Evolutionary conservation across 2,797 vertebrate species (phyloP).

Genomic region (Poeciliopsis infans): DNA sequence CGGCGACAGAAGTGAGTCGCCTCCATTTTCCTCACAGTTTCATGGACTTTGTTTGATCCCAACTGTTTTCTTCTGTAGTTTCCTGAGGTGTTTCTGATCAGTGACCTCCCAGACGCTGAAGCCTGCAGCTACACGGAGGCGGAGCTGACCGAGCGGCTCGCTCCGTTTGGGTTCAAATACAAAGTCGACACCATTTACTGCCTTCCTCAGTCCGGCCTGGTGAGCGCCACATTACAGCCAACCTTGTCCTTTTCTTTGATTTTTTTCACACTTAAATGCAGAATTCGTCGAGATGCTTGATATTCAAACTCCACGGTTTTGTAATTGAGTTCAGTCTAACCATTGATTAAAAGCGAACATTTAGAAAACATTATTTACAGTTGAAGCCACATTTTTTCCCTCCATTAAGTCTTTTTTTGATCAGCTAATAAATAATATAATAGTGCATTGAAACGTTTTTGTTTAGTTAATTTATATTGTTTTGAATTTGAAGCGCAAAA

Average conservation of each 20-base stretch:
- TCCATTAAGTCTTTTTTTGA: too few relatives aligned
- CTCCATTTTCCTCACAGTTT: neutral
- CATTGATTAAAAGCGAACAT: too few relatives aligned
- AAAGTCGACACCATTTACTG: constrained; percentile 30
- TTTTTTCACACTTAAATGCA: neutral
- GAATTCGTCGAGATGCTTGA: too few relatives aligned
- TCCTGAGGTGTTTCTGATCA: neutral
- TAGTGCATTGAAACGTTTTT: too few relatives aligned
- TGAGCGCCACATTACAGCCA: constrained; percentile 19
- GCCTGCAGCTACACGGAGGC: constrained; percentile 40
- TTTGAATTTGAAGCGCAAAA: too few relatives aligned
- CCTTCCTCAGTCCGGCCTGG: constrained; percentile 45
- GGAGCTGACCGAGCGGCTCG: constrained; percentile 7
- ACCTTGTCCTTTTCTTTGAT: neutral
- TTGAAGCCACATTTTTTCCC: too few relatives aligned
- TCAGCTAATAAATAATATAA: too few relatives aligned
- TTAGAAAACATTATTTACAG: too few relatives aligned
- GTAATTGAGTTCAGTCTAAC: too few relatives aligned
- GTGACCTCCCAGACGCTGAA: constrained; percentile 1
- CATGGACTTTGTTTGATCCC: neutral
- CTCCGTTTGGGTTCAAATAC: constrained; percentile 35
- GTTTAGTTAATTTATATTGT: too few relatives aligned
- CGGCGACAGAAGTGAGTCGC: neutral
- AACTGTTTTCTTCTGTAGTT: neutral
- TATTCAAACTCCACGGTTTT: too few relatives aligned